phyloP scores from a whole-genome alignment of 2,888 invertebrate species.

The Lasius fuliginosus region DNA sequence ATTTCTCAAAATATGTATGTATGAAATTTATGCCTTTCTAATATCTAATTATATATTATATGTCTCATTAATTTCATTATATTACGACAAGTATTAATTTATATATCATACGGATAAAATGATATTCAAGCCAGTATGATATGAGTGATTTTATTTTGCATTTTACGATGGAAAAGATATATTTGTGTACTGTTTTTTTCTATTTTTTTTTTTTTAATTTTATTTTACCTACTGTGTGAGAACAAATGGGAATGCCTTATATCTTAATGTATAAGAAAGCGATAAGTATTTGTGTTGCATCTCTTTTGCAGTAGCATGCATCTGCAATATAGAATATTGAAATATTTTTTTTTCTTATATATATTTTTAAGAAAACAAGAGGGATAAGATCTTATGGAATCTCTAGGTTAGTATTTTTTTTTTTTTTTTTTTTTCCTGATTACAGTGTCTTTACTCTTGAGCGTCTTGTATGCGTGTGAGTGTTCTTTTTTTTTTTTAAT shows the following conservation, averaged over 20 bases:
- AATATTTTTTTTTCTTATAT: slow-evolving; percentile 37
- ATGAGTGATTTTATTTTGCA: slow-evolving; percentile 54
- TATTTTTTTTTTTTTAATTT: not conserved
- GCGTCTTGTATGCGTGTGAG: slow-evolving; percentile 72
- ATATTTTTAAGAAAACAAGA: slow-evolving; percentile 26
- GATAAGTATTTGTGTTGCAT: slow-evolving; percentile 56
- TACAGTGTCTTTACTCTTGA: slow-evolving; percentile 53
- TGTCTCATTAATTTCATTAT: slow-evolving; percentile 6
- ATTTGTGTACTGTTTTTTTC: slow-evolving; percentile 15
- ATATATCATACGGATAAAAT: slow-evolving; percentile 64
- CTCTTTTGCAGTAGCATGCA: slow-evolving; percentile 79
- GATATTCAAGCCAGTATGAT: slow-evolving; percentile 64
- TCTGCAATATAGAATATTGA: slow-evolving; percentile 62
- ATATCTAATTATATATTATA: slow-evolving; percentile 15
- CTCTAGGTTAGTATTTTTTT: slow-evolving; percentile 58
- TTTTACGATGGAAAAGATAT: slow-evolving; percentile 35
- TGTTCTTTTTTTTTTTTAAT: slow-evolving; percentile 56
- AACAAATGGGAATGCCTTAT: slow-evolving; percentile 13
- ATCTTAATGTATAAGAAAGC: slow-evolving; percentile 33
- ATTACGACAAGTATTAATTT: not conserved
- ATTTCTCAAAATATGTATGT: slow-evolving; percentile 36
- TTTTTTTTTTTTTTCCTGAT: slow-evolving; percentile 30
- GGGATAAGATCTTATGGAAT: slow-evolving; percentile 41
- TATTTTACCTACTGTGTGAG: slow-evolving; percentile 12
- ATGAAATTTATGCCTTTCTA: slow-evolving; percentile 36